Evolutionary conservation across 1,140 invertebrate species (phyloP), one percentile per base, ranked within the genome.

Genomic region (Drosophila insularis): DNA sequence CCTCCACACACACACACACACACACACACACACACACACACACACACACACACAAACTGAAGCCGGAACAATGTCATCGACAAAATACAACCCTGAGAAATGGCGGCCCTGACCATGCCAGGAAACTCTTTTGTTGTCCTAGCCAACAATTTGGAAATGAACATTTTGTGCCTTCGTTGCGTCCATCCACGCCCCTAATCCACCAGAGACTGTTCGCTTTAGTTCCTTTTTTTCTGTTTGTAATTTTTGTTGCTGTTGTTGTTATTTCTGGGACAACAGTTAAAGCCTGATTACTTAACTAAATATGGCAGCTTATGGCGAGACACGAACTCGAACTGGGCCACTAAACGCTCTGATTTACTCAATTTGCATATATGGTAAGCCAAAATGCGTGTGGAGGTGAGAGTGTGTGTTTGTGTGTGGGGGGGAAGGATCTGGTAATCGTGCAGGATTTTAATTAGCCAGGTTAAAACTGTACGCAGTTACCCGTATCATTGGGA

Each of bases 201-300:
- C 37, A 17, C 19, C 39, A 23, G 61, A 58, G 8, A 17, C 17
- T 50, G 8, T 50, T 21, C 43, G 43, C 35, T 11, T 37, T 11
- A 13, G 32, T 35, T 43, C 2, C 6, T 43, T 43, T 46, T 46
- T 46, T 46, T 17, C n/a, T 17, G 4, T 8, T 17, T 17, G 4
- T n/a, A 7, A 19, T 46, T 19, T 50, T 50, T 50, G 2, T 50
- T 50, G 43, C 19, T 50, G 17, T 19, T 50, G 4, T 43, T 43
- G 17, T 19, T 19, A 19, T 13, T 46, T 46, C 8, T 8, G 43
- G 43, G 43, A 50, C 46, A 32, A 27, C 53, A 19, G 55, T 35
- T 72, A 78, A 78, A 68, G 72, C 63, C 74, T 78, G 74, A 78
- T 78, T 78, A 71, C 76, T 78, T 78, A 78, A 78, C 74, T 78